Conservation (phyloP, 2,797 vertebrate genomes). For the Melanitta fusca region DNA sequence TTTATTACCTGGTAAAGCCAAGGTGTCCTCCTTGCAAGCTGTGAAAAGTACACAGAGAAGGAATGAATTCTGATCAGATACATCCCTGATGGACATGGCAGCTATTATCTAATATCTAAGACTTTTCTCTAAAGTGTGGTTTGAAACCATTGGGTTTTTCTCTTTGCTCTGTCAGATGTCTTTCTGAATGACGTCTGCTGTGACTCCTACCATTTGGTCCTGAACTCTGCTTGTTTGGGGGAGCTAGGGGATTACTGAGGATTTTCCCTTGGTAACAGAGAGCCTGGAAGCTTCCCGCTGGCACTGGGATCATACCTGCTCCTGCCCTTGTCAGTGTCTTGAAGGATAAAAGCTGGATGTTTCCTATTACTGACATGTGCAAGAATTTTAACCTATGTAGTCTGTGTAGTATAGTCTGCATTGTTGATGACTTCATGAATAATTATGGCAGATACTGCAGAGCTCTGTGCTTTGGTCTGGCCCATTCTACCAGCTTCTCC, state of each 20-base stretch:
- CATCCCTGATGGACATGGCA: not conserved
- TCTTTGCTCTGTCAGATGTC: not conserved
- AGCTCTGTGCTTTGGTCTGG: conserved; percentile 2
- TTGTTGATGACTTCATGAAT: conserved; percentile 52
- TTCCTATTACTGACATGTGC: conserved; percentile 1
- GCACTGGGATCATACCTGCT: not conserved
- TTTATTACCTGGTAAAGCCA: not conserved
- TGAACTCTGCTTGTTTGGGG: not conserved
- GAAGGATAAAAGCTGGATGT: conserved; percentile 17
- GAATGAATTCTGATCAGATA: not conserved
- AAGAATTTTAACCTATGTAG: conserved; percentile 29
- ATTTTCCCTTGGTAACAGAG: not conserved
- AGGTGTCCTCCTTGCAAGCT: not conserved
- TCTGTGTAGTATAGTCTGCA: not conserved
- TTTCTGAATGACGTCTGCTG: not conserved
- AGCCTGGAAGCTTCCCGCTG: conserved; percentile 3
- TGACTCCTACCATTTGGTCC: not conserved
- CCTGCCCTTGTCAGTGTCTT: not conserved
- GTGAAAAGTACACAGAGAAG: not conserved
- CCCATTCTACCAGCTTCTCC: not conserved
- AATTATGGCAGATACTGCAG: conserved; percentile 33
- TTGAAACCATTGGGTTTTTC: not conserved
- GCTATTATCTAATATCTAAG: not conserved
- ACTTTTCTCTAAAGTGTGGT: not conserved
- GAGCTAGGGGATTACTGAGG: not conserved